Percentiles rank a stretch among this genome's conserved stretches.
phyloP scores from a whole-genome alignment of 2,888 invertebrate species.

The Ophioninae sp. region DNA sequence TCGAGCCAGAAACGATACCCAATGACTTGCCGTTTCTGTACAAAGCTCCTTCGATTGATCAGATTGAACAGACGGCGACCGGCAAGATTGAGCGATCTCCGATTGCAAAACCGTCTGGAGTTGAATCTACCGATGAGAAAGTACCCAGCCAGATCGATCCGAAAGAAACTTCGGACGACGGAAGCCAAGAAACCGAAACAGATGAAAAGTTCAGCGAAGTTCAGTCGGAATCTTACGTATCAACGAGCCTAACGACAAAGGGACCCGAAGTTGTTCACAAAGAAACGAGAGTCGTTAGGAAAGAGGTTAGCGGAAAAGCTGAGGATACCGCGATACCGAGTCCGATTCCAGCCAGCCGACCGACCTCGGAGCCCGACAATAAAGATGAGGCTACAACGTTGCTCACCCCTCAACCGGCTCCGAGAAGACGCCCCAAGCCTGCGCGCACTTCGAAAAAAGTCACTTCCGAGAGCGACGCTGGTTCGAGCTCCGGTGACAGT shows the following conservation, averaged over 20 bases:
- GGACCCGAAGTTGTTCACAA: constrained; percentile 68
- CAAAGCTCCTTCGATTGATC: constrained; percentile 76
- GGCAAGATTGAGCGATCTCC: constrained; percentile 65
- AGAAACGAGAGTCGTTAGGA: constrained; percentile 65
- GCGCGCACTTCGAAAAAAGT: constrained; percentile 82
- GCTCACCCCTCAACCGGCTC: constrained; percentile 74
- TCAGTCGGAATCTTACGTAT: constrained; percentile 61
- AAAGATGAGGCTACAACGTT: constrained; percentile 65
- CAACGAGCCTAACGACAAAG: constrained; percentile 57
- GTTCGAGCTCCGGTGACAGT: constrained; percentile 94
- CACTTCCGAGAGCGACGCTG: constrained; percentile 89
- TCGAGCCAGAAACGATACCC: constrained; percentile 84
- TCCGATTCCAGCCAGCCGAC: constrained; percentile 74
- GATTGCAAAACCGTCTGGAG: constrained; percentile 67
- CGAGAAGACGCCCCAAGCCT: constrained; percentile 79
- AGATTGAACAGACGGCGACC: constrained; percentile 66
- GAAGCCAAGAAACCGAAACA: constrained; percentile 42
- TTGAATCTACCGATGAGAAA: constrained; percentile 66
- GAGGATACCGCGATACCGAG: constrained; percentile 34
- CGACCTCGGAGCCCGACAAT: constrained; percentile 76
- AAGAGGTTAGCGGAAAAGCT: constrained; percentile 34
- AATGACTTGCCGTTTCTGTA: constrained; percentile 83
- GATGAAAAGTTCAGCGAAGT: constrained; percentile 60
- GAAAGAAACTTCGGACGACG: constrained; percentile 43
- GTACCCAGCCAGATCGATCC: constrained; percentile 61